Evolutionary conservation across 2,113 vertebrate genomes (phyloP), one percentile per base, ranked within the genome.

Genomic region (Oryzias woworae): DNA sequence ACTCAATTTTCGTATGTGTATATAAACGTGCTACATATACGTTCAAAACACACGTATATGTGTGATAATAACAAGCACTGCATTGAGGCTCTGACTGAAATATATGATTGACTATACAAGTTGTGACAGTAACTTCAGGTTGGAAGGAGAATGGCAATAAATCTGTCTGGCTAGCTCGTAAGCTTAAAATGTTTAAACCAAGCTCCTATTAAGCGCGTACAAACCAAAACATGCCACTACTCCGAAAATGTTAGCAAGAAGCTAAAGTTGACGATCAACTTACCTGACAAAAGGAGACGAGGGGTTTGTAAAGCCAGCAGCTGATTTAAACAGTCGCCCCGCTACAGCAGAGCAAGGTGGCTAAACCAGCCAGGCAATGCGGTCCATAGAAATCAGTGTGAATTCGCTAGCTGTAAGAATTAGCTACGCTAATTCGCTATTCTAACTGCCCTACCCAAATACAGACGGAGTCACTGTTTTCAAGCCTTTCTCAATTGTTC

Each of bases 121-220:
- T 83, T 81, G 66, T 76, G 58, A 75, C 80, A 88, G 65, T 73
- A 84, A 83, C 72, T 83, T 86, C 63, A 42, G n/a, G 55, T 31
- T 51, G 28, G 59, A 31, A 43, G 14, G 49, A 15, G 15, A 24
- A 52, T 52, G 42, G 59, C 57, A 59, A 43, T 17, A 24, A 23
- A 62, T 65, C 58, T 66, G 49, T 47, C 48, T 47, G 42, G 43
- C 44, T 82, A 70, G 57, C 69, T 56, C 14, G 7, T 14, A 14
- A 18, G 64, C 70, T 74, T 77, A 65, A 20, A 16, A 2, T 51
- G 54, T 28, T 64, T 15, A 68, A 73, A 74, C 51, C 42, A 41
- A 75, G 50, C 55, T 52, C 8, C 36, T 45, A 45, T 22, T 26
- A 50, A 54, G 44, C 16, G 44, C 36, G 31, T 15, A 48, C 31